These are phyloP conservation scores for Sialis lutaria DNA, from an alignment of 2,888 invertebrate genomes.

Conservation along the genomic window DNA sequence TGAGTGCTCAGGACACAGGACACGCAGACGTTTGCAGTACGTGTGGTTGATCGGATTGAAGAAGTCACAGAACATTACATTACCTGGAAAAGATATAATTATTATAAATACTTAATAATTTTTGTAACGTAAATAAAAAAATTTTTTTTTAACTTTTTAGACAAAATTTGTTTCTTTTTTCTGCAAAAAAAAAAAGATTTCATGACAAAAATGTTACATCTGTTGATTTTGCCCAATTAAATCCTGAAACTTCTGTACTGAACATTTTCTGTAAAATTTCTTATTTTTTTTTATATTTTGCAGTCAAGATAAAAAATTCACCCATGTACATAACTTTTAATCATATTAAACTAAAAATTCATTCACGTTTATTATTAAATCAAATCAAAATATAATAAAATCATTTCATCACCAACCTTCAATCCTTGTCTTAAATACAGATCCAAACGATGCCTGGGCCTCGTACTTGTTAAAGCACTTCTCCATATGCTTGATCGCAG, in stretches of 20 bases:
- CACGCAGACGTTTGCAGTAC: constrained; percentile 88
- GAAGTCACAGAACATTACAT: constrained; percentile 95
- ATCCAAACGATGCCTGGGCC: constrained; percentile 92
- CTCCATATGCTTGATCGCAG: constrained; percentile 93
- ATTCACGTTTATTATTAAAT: neutral
- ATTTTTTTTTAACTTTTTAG: no score
- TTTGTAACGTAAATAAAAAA: no score
- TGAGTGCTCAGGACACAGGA: constrained; percentile 94
- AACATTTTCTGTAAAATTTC: no score
- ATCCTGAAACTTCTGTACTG: no score
- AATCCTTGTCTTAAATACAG: constrained; percentile 83
- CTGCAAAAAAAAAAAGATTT: no score
- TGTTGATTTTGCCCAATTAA: no score
- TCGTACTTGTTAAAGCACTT: constrained; percentile 97
- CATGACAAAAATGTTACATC: no score
- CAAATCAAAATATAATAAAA: constrained; percentile 16
- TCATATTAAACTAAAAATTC: no score
- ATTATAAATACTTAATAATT: no score
- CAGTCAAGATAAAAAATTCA: no score
- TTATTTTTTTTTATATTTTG: no score
- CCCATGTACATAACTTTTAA: constrained; percentile 15
- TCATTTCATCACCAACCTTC: constrained; percentile 32
- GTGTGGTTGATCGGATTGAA: constrained; percentile 77
- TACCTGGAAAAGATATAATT: constrained; percentile 22
- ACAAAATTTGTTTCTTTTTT: no score